Evolutionary conservation across 2,888 invertebrate species (phyloP), one percentile per base, ranked within the genome.

Genomic region (Sarcophaga rosellei): DNA sequence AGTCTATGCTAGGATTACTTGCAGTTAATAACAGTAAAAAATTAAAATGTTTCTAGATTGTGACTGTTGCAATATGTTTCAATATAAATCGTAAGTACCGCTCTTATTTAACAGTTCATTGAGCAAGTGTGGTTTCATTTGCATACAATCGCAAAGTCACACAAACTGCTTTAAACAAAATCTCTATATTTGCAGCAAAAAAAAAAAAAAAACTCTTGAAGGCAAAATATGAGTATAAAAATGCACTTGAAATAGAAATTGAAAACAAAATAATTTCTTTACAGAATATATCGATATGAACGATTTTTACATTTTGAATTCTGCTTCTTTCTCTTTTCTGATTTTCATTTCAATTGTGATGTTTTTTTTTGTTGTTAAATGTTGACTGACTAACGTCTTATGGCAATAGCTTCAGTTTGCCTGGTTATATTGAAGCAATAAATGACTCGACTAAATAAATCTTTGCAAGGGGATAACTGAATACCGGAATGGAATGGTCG

Each of bases 191-290:
- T 6, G 35, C 6, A 35, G 6, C 1, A 63, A 59, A 44, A 17
- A 62, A 47, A 65, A 78, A 63, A 74, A 23, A 23, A 45, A 69
- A 59, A 57, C 57, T 23, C 15, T 21, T 75, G 74, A 70, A 75
- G 44, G 65, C 23, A 80, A 74, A 86, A 86, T 82, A 82, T 80
- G 72, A 86, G 86, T 87, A 76, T 81, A 84, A 86, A 84, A 86
- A 84, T 86, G 81, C 74, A 84, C 79, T 81, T 62, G 79, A 84
- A 84, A 86, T 84, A 81, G 70, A 84, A 80, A 84, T 84, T 73
- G 80, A 88, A 88, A 74, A 84, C 81, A 86, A 88, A 88, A 81
- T 84, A 79, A 70, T 79, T 81, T 79, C 77, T 35, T 35, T 35
- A 35, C 35, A 72, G 65, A 63, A 83, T 78, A 74, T 76, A 77